Evolutionary conservation across 2,797 vertebrate species (phyloP).

Genomic region (Malacoctenus gilli): DNA sequence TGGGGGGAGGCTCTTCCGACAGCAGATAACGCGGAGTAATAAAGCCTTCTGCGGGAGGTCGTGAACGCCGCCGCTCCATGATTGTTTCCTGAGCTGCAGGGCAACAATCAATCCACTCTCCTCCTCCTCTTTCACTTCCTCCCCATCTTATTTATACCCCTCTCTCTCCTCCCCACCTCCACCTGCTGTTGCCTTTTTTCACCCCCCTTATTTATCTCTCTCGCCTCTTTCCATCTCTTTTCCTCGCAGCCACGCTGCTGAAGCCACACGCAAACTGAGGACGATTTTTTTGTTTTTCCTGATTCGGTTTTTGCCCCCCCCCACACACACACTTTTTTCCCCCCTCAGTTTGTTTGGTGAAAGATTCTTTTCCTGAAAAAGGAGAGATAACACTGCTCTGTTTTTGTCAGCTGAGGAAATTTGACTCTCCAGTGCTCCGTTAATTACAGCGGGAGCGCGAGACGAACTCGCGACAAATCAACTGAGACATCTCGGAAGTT

Average conservation of each 20-base stretch:
- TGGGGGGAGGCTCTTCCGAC: constrained; percentile 6
- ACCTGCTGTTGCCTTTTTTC: constrained; percentile 36
- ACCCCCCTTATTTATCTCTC: constrained; percentile 35
- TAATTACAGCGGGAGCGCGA: constrained; percentile 14
- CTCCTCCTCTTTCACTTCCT: constrained; percentile 43
- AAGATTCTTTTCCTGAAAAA: too few species aligned
- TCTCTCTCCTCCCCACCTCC: constrained; percentile 26
- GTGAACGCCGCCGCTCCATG: constrained; percentile 59
- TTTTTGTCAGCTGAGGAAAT: too few species aligned
- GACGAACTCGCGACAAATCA: constrained; percentile 21
- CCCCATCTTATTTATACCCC: constrained; percentile 60
- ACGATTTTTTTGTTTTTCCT: neutral
- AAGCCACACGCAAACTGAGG: constrained; percentile 2
- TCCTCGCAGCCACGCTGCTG: constrained; percentile 9
- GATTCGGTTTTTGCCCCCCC: too few species aligned
- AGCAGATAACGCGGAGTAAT: constrained; percentile 58
- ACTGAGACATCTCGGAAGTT: constrained; percentile 2
- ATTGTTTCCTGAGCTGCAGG: constrained; percentile 65
- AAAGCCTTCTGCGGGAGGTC: constrained; percentile 64
- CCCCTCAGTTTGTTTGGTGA: too few species aligned
- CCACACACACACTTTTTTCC: too few species aligned
- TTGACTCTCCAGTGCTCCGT: too few species aligned
- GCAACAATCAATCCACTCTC: constrained; percentile 65
- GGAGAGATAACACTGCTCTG: neutral
- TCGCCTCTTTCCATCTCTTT: neutral